Evolutionary conservation across 2,113 vertebrate species (phyloP), one percentile per base, ranked within the genome.

Genomic region (Steatornis caripensis): DNA sequence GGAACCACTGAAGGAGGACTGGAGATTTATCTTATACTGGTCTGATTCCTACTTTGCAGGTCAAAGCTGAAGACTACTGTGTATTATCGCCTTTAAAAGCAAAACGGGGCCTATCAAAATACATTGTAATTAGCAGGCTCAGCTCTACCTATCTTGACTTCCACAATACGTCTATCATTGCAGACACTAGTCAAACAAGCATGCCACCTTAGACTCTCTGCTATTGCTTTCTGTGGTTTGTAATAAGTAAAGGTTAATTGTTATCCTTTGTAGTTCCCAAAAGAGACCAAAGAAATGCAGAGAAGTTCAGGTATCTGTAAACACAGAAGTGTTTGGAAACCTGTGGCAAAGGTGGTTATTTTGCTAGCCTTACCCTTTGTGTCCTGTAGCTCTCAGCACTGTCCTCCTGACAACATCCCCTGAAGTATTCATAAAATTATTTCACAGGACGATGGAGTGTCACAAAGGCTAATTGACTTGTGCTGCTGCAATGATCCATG

Each of bases 391-490:
- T 72, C 72, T 91, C 58, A 70, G 69, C 21, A 11, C 34, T 9
- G 21, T 94, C 83, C 77, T 94, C 89, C 70, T 65, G 75, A 89
- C 75, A 95, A 79, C 55, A 88, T 19, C 26, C 84, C 54, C 82
- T 71, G 60, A 95, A 96, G 95, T 84, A 90, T 88, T 95, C 82
- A 92, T 55, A 81, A 94, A 95, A 83, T 92, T 89, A 95, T 96
- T 97, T 87, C 66, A 76, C 81, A 87, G 87, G 78, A 83, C 43
- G 17, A 76, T 1, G 0, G 57, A 55, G 61, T 87, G 91, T 90
- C 95, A 94, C 86, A 91, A 76, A 97, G 91, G 88, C 95, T 98
- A 97, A 97, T 95, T 98, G 95, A 83, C 62, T 84, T 43, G 94
- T 87, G 90, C 84, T 92, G 64, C 58, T 84, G 58, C 93, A 97